Percentiles rank a stretch among this genome's conserved stretches.
These are phyloP conservation scores for Candidula unifasciata DNA, from an alignment of 2,888 invertebrate genomes.

Conservation along the genomic window DNA sequence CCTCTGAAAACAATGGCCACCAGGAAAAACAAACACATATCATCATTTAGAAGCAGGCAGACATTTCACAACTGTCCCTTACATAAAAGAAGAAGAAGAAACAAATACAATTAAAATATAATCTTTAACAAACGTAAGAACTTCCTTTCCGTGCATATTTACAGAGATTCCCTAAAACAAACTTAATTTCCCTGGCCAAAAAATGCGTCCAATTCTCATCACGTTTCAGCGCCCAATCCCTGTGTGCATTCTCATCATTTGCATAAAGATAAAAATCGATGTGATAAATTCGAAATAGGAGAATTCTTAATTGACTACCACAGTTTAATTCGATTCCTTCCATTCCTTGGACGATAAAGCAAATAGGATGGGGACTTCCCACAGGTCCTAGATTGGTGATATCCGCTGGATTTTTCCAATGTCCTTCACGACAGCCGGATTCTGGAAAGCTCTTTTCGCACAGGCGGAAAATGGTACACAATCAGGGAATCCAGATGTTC, in stretches of 20 bases:
- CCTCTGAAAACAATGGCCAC: not conserved
- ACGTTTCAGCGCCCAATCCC: not conserved
- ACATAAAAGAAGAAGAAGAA: not conserved
- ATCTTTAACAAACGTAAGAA: not conserved
- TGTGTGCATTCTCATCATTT: slow-evolving; percentile 1
- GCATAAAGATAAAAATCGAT: slow-evolving; percentile 6
- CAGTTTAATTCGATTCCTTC: slow-evolving; percentile 11
- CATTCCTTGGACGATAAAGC: not conserved
- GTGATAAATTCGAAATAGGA: not conserved
- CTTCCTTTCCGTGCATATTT: not conserved
- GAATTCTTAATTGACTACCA: slow-evolving; percentile 4
- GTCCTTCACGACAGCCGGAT: not conserved
- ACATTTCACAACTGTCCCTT: not conserved
- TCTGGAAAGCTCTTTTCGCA: not conserved
- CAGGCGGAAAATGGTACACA: not conserved
- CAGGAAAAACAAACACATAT: not conserved
- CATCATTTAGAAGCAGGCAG: not conserved
- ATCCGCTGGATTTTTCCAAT: no score
- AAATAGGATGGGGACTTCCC: slow-evolving; percentile 3
- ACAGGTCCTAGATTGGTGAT: not conserved
- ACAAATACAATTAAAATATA: not conserved
- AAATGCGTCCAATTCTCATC: not conserved
- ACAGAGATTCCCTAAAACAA: not conserved
- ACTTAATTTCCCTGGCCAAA: not conserved
- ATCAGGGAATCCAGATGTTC: not conserved